Evolutionary conservation across 2,797 vertebrate genomes (phyloP), one percentile per base, ranked within the genome.

Genomic region (Chiroxiphia lanceolata): DNA sequence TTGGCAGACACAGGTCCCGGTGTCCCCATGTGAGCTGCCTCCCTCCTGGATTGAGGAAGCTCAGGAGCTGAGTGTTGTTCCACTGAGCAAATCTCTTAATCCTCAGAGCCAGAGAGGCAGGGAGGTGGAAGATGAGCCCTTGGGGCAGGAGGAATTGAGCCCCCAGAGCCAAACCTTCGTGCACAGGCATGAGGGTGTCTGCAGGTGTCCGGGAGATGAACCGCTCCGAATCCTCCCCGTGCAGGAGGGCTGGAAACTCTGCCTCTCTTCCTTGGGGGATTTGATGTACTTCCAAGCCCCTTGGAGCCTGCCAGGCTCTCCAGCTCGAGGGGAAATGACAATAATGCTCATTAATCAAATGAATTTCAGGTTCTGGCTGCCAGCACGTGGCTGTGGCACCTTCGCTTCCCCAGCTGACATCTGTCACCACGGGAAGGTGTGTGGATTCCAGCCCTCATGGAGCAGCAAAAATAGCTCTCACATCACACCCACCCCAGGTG

Each of bases 221-320:
- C 34, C 1, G 0, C 67, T 13, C 48, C 3, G 29, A 87, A 74
- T 36, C 64, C 50, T 77, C 78, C 25, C 77, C 48, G 0, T 23
- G 42, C 18, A 29, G 67, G 54, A 80, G 75, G 81, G 61, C 38
- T 94, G 88, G 70, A 90, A 83, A 67, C 77, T 63, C 75, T 31
- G 22, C 38, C 33, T 90, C 60, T 34, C 27, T 77, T 93, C 84
- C 91, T 87, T 60, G 71, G 81, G 75, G 93, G 89, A 92, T 93
- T 74, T 95, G 94, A 92, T 95, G 94, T 95, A 85, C 90, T 95
- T 95, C 93, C 95, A 97, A 60, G 22, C 2, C 10, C 4, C 36
- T 38, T 22, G 5, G 19, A 87, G 78, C 51, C 83, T 94, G 90
- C 92, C 96, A 95, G 94, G 48, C 61, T 71, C 89, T 91, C 40